Conservation (phyloP, 2,797 vertebrate species). For the Neoniphon sammara region DNA sequence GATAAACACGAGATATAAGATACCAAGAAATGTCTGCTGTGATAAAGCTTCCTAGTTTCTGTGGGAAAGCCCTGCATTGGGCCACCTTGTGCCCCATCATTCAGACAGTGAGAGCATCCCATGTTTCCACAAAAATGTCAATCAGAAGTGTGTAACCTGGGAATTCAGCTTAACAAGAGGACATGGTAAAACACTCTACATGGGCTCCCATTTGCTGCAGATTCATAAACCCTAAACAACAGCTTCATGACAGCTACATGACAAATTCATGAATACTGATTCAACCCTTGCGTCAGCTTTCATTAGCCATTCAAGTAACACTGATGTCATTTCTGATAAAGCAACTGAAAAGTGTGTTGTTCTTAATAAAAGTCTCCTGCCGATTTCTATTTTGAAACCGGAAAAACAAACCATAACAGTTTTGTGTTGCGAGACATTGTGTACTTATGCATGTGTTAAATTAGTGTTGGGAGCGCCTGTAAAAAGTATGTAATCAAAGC, state of each 20-base stretch:
- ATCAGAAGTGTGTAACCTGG: background rate
- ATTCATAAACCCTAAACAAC: conserved; percentile 47
- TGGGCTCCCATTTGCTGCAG: conserved; percentile 21
- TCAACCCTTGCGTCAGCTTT: conserved; percentile 43
- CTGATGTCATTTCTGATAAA: conserved; percentile 19
- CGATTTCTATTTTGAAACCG: background rate
- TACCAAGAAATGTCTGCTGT: background rate
- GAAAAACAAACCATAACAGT: background rate
- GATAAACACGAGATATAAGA: background rate
- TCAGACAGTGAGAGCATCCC: too few species aligned
- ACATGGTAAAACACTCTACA: conserved; percentile 27
- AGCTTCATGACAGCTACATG: conserved; percentile 44
- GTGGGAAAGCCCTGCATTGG: too few species aligned
- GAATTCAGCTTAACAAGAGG: conserved; percentile 18
- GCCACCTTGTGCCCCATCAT: too few species aligned
- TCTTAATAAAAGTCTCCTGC: background rate
- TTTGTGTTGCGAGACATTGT: background rate
- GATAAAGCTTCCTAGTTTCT: background rate
- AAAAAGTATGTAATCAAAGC: background rate
- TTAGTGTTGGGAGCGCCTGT: too few species aligned
- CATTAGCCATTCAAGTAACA: conserved; percentile 33
- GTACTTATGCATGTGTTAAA: background rate
- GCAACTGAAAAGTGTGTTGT: background rate
- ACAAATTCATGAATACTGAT: conserved; percentile 62
- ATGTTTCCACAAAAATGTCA: conserved; percentile 12